Conservation (phyloP, 2,888 invertebrate genomes). For the Tetragonisca angustula region DNA sequence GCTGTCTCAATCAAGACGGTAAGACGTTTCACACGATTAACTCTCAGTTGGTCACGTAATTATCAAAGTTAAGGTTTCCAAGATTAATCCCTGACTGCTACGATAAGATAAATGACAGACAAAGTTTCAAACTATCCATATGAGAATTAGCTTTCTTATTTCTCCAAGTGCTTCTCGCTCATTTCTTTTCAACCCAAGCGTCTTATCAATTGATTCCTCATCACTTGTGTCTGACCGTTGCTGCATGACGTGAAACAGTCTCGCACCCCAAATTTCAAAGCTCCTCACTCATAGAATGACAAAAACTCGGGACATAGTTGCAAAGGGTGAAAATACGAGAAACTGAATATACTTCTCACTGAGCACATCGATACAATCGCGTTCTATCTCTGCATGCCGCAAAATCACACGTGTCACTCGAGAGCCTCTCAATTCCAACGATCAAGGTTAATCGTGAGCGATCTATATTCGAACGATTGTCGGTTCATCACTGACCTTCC, state of each 20-base stretch:
- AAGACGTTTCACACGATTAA: neutral
- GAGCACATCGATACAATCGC: neutral
- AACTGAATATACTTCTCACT: neutral
- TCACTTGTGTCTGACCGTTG: neutral
- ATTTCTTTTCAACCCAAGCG: neutral
- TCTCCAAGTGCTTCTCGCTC: too few species aligned
- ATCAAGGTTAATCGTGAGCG: neutral
- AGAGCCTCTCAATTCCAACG: too few species aligned
- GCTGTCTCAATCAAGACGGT: neutral
- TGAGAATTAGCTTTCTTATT: too few species aligned
- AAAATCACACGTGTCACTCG: constrained; percentile 31
- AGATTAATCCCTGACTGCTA: too few species aligned
- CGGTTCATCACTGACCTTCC: constrained; percentile 78
- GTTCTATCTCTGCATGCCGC: neutral
- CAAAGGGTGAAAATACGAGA: too few species aligned
- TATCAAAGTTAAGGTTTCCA: too few species aligned
- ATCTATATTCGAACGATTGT: constrained; percentile 6
- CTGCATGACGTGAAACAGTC: neutral
- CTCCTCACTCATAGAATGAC: too few species aligned
- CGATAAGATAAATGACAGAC: too few species aligned
- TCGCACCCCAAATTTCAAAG: too few species aligned
- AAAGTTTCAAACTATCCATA: too few species aligned
- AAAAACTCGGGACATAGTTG: too few species aligned
- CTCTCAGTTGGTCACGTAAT: neutral
- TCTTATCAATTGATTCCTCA: neutral